Evolutionary conservation across 1,140 invertebrate species (phyloP).

Genomic region (Drosophila athabasca): DNA sequence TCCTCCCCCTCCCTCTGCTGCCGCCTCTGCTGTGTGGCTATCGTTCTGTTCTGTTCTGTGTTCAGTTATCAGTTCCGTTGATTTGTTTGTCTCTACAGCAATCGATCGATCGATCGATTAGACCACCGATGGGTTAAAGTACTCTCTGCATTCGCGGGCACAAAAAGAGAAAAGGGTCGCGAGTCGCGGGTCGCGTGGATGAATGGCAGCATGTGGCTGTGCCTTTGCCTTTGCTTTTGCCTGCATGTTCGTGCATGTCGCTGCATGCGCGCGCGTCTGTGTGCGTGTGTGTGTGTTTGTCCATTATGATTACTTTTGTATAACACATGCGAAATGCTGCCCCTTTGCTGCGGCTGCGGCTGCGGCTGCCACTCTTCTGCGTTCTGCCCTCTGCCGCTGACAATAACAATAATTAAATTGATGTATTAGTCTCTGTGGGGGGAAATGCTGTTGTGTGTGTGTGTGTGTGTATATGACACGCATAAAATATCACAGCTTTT

Average conservation of each 20-base stretch:
- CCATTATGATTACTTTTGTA: slow-evolving; percentile 43
- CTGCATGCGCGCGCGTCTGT: too few species aligned
- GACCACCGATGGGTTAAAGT: slow-evolving; percentile 65
- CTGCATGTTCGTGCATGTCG: slow-evolving; percentile 4
- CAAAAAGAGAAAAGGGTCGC: neutral
- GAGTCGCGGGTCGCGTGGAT: neutral
- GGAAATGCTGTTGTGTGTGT: slow-evolving; percentile 2
- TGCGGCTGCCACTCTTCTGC: too few species aligned
- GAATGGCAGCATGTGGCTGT: slow-evolving; percentile 3
- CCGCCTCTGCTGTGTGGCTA: neutral
- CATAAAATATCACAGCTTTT: slow-evolving; percentile 8
- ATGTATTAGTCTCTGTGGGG: slow-evolving; percentile 62
- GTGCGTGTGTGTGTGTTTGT: slow-evolving; percentile 9
- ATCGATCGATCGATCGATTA: slow-evolving; percentile 76
- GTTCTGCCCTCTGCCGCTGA: too few species aligned
- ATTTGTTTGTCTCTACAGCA: slow-evolving; percentile 12
- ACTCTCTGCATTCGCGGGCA: slow-evolving; percentile 19
- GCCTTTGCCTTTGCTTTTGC: neutral
- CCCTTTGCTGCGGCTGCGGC: slow-evolving; percentile 25
- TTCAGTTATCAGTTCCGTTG: slow-evolving; percentile 66
- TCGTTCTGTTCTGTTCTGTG: slow-evolving; percentile 54
- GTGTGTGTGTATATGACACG: neutral
- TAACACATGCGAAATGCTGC: slow-evolving; percentile 31
- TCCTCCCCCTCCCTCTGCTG: too few species aligned
- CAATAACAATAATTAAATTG: slow-evolving; percentile 64